A percentile compares a stretch with the other conserved stretches of the same genome.
Evolutionary conservation across 2,113 vertebrate genomes (phyloP).

Genomic region (Microtus ochrogaster): DNA sequence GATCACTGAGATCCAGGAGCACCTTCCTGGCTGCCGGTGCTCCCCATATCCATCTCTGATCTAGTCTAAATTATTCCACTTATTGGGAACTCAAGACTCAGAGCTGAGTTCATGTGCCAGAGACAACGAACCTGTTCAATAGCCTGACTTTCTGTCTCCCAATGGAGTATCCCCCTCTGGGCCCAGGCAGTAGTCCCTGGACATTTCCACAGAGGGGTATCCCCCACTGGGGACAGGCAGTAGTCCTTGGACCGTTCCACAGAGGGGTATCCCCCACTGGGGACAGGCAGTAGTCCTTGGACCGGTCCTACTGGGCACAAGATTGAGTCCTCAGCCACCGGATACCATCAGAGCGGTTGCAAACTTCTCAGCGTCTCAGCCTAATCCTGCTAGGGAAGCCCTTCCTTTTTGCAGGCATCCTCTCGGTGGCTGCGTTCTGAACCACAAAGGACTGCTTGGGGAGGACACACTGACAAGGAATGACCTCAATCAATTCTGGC

Average conservation of each 20-base stretch:
- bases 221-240: too few relatives aligned
- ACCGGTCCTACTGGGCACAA: neutral
- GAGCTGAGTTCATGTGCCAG: neutral
- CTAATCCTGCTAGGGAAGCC: neutral
- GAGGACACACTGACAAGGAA: neutral
- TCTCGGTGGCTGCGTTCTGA: neutral
- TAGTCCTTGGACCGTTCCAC: neutral
- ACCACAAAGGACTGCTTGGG: constrained; percentile 21
- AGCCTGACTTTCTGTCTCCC: neutral
- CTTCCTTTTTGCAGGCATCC: neutral
- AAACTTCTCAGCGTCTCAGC: neutral
- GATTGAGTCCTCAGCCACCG: neutral
- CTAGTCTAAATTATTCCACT: neutral
- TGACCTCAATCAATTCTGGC: constrained; percentile 6
- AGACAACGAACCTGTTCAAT: neutral
- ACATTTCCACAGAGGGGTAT: accelerated
- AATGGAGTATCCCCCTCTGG: too few relatives aligned
- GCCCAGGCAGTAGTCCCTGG: too few relatives aligned
- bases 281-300: neutral
- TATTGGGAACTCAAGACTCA: neutral
- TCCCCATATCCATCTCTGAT: neutral
- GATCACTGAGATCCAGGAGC: neutral
- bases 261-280: too few relatives aligned
- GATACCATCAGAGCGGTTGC: neutral
- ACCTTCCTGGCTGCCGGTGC: accelerated